Conservation (phyloP, 2,797 vertebrate genomes). For the Limosa lapponica region DNA sequence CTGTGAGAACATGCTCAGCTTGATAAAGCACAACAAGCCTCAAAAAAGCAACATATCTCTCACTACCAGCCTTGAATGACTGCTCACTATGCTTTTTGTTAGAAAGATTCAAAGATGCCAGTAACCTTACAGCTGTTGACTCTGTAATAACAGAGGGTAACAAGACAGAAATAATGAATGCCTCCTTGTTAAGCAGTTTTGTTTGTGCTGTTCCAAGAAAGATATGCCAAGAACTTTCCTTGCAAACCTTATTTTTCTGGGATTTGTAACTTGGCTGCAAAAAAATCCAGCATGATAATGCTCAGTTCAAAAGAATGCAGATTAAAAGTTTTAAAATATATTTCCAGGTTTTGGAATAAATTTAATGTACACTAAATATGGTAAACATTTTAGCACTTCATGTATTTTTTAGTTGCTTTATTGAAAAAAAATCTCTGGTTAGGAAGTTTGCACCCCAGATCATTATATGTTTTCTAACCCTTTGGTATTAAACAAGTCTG, state of each 20-base stretch:
- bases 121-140: background rate
- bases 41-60: background rate
- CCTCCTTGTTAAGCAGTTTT: conserved; percentile 29
- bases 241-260: conserved; percentile 45
- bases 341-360: conserved; percentile 2
- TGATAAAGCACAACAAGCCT: background rate
- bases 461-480: background rate
- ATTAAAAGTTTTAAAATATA: background rate
- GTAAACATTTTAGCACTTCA: background rate
- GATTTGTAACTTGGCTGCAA: conserved; percentile 26
- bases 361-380: background rate
- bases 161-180: conserved; percentile 38
- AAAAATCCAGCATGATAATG: background rate
- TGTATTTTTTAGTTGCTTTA: background rate
- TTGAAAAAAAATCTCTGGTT: background rate
- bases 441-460: background rate
- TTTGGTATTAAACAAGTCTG: background rate
- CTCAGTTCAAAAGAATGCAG: background rate
- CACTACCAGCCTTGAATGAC: background rate
- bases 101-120: background rate
- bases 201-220: background rate
- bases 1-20: background rate
- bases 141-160: background rate
- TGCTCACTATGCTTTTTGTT: background rate
- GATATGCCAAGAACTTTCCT: conserved; percentile 52